Conservation (phyloP, 1,140 invertebrate species). For the Conus ventricosus region DNA sequence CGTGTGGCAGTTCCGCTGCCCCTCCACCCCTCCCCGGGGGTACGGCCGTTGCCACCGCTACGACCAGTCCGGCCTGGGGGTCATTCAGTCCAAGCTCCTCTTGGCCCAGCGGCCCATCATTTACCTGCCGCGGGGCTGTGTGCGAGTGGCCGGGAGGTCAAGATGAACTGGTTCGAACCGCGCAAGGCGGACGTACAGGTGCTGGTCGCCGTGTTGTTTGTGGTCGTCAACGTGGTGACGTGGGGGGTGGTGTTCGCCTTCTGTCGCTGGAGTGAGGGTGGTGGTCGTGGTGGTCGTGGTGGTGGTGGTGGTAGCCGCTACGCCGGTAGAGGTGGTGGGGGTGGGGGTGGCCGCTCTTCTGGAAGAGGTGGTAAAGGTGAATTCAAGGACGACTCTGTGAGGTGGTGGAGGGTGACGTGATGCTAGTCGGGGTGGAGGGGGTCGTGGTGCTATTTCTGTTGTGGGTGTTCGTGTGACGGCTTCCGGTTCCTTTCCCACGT, state of each 20-base stretch:
- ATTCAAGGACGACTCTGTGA: not conserved
- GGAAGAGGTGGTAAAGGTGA: not conserved
- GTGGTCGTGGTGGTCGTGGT: not conserved
- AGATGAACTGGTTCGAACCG: constrained; percentile 19
- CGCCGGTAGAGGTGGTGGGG: not conserved
- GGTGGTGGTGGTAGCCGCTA: no score
- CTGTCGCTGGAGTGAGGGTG: not conserved
- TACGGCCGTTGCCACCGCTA: constrained; percentile 18
- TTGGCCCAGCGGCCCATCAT: not conserved
- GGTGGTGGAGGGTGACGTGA: not conserved
- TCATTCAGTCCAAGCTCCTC: constrained; percentile 13
- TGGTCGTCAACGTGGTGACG: not conserved
- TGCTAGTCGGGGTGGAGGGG: not conserved
- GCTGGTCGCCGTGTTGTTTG: not conserved
- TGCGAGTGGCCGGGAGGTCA: not conserved
- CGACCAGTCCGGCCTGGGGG: constrained; percentile 16
- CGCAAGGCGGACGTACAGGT: not conserved
- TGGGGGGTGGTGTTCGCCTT: not conserved
- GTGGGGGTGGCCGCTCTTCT: not conserved
- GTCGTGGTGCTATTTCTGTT: not conserved
- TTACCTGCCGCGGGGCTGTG: not conserved
- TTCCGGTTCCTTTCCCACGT: no score
- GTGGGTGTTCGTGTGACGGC: not conserved
- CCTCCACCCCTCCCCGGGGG: not conserved
- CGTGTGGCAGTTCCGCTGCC: not conserved